Base-by-base conservation (phyloP, 2,113 vertebrate genomes). In the Vimba vimba region DNA sequence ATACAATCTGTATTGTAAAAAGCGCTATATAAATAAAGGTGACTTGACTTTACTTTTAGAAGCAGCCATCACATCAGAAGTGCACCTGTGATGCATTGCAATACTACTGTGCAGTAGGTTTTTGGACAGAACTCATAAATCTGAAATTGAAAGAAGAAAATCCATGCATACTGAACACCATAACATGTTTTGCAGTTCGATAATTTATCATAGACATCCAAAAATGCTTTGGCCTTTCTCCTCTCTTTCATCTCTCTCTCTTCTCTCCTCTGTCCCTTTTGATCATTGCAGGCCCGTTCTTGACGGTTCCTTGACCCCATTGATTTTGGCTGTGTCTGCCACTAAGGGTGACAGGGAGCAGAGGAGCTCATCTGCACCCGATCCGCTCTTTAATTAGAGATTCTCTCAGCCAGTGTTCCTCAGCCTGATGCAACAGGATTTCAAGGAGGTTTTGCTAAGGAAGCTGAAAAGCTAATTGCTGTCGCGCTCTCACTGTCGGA, bases 401-500 rank as follows among this genome's bases (percentile, higher is more conserved):
- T 85, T 93, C 89, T 93, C 79, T 92, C 92, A 87, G 86, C 87
- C 89, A 86, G 64, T 13, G 84, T 91, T 91, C 90, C 89, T 89
- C 91, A 12, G 91, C 93, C 91, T 86, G 89, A 91, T 89, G 87
- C 17, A 82, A 94, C 92, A 90, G 90, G 90, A 92, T 94, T 93
- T 89, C 88, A 88, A 91, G 88, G 91, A 89, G 88, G 30, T 82
- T 92, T 90, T 91, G 87, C 88, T 91, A 90, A 93, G 89, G 87
- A 92, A 92, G 89, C 90, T 12, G 81, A 79, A 91, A 92, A 93
- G 91, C 92, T 94, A 95, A 96, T 92, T 92, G 91, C 93, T 93
- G 94, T 95, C 89, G 88, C 94, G 94, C 89, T 89, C 93, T 94
- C 91, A 86, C 91, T 93, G 79, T 93, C 93, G 92, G 92, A 91